Percentiles rank a stretch among this genome's conserved stretches.
phyloP scores from a whole-genome alignment of 2,888 invertebrate species.

The Drosophila koepferae region DNA sequence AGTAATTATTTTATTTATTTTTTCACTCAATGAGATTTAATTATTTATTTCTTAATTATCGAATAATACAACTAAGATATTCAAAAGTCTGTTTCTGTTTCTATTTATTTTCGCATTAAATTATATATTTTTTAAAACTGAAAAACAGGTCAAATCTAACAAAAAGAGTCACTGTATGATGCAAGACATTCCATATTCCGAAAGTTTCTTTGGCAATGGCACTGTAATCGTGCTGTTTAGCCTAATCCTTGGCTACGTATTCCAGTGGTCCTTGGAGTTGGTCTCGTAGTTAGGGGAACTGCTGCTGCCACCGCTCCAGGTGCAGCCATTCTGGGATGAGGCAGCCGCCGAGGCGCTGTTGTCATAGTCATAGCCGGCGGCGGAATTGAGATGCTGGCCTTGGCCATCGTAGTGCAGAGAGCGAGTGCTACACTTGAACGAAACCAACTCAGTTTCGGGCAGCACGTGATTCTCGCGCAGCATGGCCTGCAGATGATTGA shows the following conservation, averaged over 20 bases:
- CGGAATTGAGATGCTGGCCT: conserved; percentile 27
- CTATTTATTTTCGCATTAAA: conserved; percentile 9
- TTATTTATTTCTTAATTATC: not conserved
- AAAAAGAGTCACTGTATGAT: conserved; percentile 1
- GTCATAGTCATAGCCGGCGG: conserved; percentile 46
- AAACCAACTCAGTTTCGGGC: conserved; percentile 51
- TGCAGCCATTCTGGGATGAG: conserved; percentile 65
- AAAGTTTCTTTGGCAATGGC: conserved; percentile 50
- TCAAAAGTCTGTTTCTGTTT: not conserved
- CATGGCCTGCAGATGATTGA: conserved; percentile 88
- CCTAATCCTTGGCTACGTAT: conserved; percentile 47
- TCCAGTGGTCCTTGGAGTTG: conserved; percentile 69
- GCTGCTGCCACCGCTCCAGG: conserved; percentile 74
- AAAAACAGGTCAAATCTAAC: not conserved
- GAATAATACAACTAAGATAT: not conserved
- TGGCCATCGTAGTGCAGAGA: conserved; percentile 42
- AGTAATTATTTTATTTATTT: too few species aligned
- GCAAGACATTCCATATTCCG: conserved; percentile 1
- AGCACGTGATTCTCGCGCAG: conserved; percentile 65
- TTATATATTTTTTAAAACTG: conserved; percentile 1
- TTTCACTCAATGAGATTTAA: not conserved
- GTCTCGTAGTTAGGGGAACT: conserved; percentile 60
- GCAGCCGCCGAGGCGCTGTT: conserved; percentile 49
- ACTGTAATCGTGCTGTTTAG: conserved; percentile 7
- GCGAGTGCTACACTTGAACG: conserved; percentile 48